Percentiles rank a stretch among this genome's conserved stretches.
Evolutionary conservation across 1,140 invertebrate species (phyloP).

Genomic region (Drosophila mojavensis): DNA sequence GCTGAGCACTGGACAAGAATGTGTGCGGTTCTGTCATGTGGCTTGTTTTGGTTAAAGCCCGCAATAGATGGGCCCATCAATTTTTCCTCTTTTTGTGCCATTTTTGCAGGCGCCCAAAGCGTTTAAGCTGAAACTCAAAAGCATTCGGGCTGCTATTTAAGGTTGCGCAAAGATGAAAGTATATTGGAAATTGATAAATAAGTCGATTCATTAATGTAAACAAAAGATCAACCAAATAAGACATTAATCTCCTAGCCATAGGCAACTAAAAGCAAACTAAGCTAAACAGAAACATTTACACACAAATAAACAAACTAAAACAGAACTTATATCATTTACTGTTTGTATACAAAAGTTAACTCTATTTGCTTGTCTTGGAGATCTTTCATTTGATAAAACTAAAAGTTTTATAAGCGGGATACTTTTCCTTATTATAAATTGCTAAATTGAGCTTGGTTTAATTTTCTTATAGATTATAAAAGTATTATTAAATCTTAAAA

Average conservation of each 20-base stretch:
- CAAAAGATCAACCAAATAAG: neutral
- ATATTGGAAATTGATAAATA: conserved; percentile 4
- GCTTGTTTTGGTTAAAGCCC: conserved; percentile 21
- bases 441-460: no score
- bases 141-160: neutral
- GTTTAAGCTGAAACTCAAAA: conserved; percentile 7
- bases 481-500: no score
- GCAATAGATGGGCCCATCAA: conserved; percentile 9
- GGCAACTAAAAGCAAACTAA: neutral
- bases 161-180: conserved; percentile 4
- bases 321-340: no score
- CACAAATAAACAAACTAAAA: neutral
- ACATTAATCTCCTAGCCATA: neutral
- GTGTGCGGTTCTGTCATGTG: conserved; percentile 14
- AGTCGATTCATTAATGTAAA: neutral
- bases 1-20: conserved; percentile 18
- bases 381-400: neutral
- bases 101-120: conserved; percentile 3
- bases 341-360: neutral
- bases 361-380: neutral
- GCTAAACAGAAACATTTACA: neutral
- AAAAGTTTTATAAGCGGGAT: neutral
- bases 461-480: no score
- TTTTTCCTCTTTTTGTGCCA: neutral
- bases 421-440: no score